Percentiles rank a stretch among this genome's conserved stretches.
phyloP scores from a whole-genome alignment of 2,797 vertebrate genomes.

The Monodelphis domestica region DNA sequence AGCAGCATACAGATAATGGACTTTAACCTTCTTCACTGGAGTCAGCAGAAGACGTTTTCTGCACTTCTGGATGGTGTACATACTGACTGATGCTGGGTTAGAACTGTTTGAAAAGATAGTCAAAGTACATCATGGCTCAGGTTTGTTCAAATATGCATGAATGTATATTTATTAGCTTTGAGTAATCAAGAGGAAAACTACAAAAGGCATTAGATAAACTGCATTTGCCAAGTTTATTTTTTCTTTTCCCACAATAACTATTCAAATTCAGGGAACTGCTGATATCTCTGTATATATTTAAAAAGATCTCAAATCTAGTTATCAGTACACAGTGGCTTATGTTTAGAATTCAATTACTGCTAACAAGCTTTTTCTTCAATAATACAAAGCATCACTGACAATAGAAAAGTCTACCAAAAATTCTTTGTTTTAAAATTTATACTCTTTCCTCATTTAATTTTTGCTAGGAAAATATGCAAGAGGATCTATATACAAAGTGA shows the following conservation, averaged over 20 bases:
- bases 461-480: neutral
- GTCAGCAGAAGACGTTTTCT: neutral
- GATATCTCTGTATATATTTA: neutral
- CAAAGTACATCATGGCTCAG: neutral
- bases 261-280: slow-evolving; percentile 5
- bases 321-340: neutral
- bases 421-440: slow-evolving; percentile 35
- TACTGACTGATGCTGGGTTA: neutral
- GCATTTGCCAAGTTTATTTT: too few relatives aligned
- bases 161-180: neutral
- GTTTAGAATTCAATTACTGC: slow-evolving; percentile 16
- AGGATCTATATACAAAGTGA: slow-evolving; percentile 12
- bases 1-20: neutral
- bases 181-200: neutral
- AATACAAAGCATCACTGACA: slow-evolving; percentile 6
- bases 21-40: neutral
- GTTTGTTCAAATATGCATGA: neutral
- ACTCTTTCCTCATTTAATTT: slow-evolving; percentile 4
- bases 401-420: neutral
- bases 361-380: slow-evolving; percentile 2
- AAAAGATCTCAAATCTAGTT: neutral
- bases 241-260: too few relatives aligned
- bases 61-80: neutral
- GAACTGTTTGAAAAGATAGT: neutral
- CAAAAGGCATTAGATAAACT: neutral